Conservation (phyloP, 1,140 invertebrate genomes). For the Drosophila cardini region DNA sequence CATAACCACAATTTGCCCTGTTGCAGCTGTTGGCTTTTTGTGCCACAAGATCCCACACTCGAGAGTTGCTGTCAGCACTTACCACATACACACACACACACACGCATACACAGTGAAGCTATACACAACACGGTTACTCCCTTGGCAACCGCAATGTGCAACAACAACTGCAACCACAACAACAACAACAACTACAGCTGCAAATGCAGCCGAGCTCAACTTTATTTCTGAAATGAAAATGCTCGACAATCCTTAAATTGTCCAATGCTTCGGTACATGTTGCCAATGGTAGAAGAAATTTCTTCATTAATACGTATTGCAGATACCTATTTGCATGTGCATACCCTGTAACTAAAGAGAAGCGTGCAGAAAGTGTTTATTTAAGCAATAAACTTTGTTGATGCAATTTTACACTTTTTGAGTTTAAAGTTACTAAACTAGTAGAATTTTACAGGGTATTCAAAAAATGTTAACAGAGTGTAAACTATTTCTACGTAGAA, state of each 20-base stretch:
- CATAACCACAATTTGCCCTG: constrained; percentile 13
- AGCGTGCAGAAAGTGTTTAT: neutral
- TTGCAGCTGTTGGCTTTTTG: constrained; percentile 9
- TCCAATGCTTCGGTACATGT: neutral
- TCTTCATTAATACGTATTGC: neutral
- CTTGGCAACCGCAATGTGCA: neutral
- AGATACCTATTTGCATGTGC: constrained; percentile 2
- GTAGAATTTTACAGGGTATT: too few species aligned
- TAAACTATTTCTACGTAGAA: too few species aligned
- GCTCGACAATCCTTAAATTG: constrained; percentile 10
- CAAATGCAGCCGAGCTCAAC: constrained; percentile 13
- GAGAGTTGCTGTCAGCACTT: constrained; percentile 7
- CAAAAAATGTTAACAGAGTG: too few species aligned
- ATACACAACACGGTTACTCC: neutral
- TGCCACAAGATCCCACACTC: neutral
- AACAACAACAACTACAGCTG: neutral
- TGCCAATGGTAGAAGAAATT: neutral
- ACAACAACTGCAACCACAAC: neutral
- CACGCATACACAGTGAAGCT: neutral
- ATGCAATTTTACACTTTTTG: too few species aligned
- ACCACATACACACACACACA: neutral
- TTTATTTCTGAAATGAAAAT: constrained; percentile 21
- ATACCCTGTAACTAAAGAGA: neutral
- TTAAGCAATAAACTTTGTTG: too few species aligned
- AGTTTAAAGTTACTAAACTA: too few species aligned